Percentiles rank a stretch among this genome's conserved stretches.
These are phyloP conservation scores for Callinectes sapidus DNA, from an alignment of 2,888 invertebrate genomes.

Conservation along the genomic window DNA sequence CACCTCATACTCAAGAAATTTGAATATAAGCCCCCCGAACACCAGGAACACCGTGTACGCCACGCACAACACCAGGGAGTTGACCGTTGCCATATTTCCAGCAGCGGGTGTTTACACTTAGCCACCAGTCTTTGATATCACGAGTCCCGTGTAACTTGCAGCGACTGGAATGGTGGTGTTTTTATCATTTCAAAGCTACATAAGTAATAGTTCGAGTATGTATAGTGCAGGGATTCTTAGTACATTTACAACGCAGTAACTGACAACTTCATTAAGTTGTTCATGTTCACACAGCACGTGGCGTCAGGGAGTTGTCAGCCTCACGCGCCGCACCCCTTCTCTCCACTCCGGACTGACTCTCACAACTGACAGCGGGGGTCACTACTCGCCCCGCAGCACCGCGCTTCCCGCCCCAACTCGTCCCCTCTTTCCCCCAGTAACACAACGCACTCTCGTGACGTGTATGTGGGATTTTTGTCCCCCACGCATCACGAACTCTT, in stretches of 20 bases:
- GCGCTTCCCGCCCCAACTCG: neutral
- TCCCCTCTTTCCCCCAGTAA: neutral
- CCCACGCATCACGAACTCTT: too few relatives aligned
- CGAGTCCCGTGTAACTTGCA: neutral
- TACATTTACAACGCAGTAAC: neutral
- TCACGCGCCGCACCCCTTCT: neutral
- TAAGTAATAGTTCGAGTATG: neutral
- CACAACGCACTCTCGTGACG: neutral
- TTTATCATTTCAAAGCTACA: neutral
- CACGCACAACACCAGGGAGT: conserved; percentile 45
- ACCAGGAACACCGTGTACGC: conserved; percentile 54
- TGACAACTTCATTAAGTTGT: neutral
- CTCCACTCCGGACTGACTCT: neutral
- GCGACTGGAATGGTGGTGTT: neutral
- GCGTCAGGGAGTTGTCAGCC: neutral
- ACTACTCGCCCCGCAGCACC: neutral
- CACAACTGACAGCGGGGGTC: neutral
- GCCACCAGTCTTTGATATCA: neutral
- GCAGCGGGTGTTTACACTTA: neutral
- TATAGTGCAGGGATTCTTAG: neutral
- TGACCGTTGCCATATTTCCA: conserved; percentile 18
- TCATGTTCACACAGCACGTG: neutral
- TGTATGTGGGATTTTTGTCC: neutral
- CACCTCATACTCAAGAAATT: conserved; percentile 53
- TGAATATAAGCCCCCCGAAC: conserved; percentile 56